Base-by-base conservation (phyloP, 1,140 invertebrate species). In the Drosophila bocqueti region DNA sequence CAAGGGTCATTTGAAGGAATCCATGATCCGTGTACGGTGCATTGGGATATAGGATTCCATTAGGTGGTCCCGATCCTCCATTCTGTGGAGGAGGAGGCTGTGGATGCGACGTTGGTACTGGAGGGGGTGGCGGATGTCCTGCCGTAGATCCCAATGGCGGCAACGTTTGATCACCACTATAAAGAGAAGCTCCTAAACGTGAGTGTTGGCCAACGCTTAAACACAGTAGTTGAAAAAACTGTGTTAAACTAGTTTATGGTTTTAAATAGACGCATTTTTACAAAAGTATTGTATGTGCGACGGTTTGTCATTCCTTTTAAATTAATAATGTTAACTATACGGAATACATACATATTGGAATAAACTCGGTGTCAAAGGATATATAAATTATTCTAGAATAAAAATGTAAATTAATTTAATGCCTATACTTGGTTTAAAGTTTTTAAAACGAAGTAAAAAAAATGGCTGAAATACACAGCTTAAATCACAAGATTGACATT, bases 81-180 rank as follows among this genome's bases (percentile, higher is more conserved):
- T 66, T 71, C 13, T 75, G 54, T n/a, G 87, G 49, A 93, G 94
- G 60, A 81, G 93, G 93, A 89, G 93, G 38, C 96, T 78, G 97
- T 97, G 67, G 97, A 93, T 93, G 97, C 96, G 15, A 96, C 96
- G 2, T 96, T 96, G 74, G 94, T 93, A 57, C 93, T 82, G 65
- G 91, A 79, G 57, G 93, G 89, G 65, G 63, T 55, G 62, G 50
- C n/a, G 65, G 92, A 89, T 49, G 69, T 49, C 38, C 69, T 29
- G 65, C 21, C 66, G 45, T 38, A 36, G 69, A 72, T 50, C 66
- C 69, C 46, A 67, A 18, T 42, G 42, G 46, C 38, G 50, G 69
- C 13, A 31, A 24, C 18, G 40, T 26, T 34, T 47, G 38, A n/a
- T 73, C 69, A n/a, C 21, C 26, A 26, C 36, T 36, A 34, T 73